Base-by-base conservation (phyloP, 2,113 vertebrate species). In the Periophthalmodon schlosseri region DNA sequence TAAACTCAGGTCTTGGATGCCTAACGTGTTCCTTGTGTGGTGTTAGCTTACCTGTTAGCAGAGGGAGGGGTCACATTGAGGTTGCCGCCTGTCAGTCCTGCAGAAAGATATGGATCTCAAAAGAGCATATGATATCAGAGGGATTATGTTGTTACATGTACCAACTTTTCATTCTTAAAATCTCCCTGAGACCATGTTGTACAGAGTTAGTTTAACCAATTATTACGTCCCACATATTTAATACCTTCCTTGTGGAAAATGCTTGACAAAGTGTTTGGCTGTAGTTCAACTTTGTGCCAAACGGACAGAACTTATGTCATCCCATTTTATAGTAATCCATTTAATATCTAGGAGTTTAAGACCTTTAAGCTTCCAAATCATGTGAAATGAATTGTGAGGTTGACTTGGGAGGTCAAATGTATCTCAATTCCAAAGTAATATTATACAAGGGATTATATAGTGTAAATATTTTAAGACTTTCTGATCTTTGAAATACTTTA, bases 381-480 rank as follows among this genome's bases (percentile, higher is more conserved):
- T 87, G 82, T 86, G 86, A 87, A 91, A 86, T 91, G 20, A 88
- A 91, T 87, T 79, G 74, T 77, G 60, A 73, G 33, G 80, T 80
- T 84, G 75, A 83, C 23, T 72, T 91, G 85, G 84, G 86, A 83
- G 82, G 82, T 75, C 70, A 74, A 73, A 77, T 79, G 69, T 72
- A 64, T 73, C 61, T 81, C 21, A 49, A 70, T 79, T 78, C 71
- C 79, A 78, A 13, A 79, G 84, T 81, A 74, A 82, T 71, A 79
- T 21, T 11, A 72, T 69, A n/a, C 23, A 13, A 33, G 65, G 54
- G 36, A 74, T 77, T 82, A 69, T 58, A 46, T 24, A 13, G 10
- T 13, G 16, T 2, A 5, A 23, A 24, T 58, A 24, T 24, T 58
- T 58, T 13, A 14, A 24, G 21, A 11, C 23, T 15, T 44, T 44